Evolutionary conservation across 2,888 invertebrate species (phyloP).

Genomic region (Morpho achilles): DNA sequence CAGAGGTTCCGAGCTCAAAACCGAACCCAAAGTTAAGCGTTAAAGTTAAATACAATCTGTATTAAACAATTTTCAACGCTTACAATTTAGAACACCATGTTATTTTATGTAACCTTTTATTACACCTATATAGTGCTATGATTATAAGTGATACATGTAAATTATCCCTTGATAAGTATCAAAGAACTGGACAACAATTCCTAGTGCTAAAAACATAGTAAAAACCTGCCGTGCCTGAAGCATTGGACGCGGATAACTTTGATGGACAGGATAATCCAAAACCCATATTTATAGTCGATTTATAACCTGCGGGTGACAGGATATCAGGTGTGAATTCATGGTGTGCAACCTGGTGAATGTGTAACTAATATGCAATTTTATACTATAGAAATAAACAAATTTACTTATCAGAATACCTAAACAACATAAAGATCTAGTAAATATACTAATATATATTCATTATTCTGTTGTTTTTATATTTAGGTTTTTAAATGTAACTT

Average conservation of each 20-base stretch:
- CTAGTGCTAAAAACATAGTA: conserved; percentile 12
- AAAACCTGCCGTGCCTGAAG: conserved; percentile 16
- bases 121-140: too few relatives aligned
- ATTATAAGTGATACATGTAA: too few relatives aligned
- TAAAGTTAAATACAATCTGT: too few relatives aligned
- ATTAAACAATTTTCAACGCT: neutral
- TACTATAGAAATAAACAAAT: neutral
- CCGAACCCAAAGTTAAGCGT: too few relatives aligned
- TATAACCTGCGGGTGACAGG: conserved; percentile 29
- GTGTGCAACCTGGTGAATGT: conserved; percentile 15
- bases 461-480: too few relatives aligned
- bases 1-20: too few relatives aligned
- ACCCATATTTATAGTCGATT: conserved; percentile 28
- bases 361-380: conserved; percentile 22
- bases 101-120: too few relatives aligned
- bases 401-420: neutral
- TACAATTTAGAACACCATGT: neutral
- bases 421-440: too few relatives aligned
- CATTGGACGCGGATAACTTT: conserved; percentile 22
- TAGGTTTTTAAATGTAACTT: too few relatives aligned
- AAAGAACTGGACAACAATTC: neutral
- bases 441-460: too few relatives aligned
- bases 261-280: conserved; percentile 27
- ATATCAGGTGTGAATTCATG: conserved; percentile 21
- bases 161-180: neutral